Percentiles rank a stretch among this genome's conserved stretches.
These are phyloP conservation scores for Anomalospiza imberbis DNA, from an alignment of 2,797 vertebrate genomes.

Conservation along the genomic window DNA sequence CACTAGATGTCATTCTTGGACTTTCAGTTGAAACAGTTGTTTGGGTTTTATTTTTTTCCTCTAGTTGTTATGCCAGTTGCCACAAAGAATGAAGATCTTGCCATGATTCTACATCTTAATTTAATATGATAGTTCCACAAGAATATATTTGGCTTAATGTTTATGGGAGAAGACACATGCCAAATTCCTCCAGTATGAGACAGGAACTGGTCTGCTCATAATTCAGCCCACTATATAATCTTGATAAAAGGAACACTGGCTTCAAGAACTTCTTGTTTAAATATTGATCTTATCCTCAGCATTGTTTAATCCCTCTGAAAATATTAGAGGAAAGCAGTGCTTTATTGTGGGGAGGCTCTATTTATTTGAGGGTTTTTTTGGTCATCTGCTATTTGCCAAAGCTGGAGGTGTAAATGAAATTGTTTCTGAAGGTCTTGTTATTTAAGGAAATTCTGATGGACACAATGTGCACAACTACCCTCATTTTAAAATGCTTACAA, in stretches of 20 bases:
- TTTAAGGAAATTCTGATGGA: background rate
- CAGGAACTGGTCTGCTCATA: background rate
- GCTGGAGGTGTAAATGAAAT: background rate
- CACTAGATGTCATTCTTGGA: slow-evolving; percentile 64
- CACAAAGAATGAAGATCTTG: slow-evolving; percentile 3
- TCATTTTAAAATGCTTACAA: background rate
- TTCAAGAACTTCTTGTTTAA: slow-evolving; percentile 22
- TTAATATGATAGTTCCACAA: background rate
- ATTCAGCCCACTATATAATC: background rate
- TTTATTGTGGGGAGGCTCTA: background rate
- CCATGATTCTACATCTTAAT: background rate
- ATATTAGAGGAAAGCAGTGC: background rate
- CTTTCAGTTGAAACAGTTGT: background rate
- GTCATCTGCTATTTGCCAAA: background rate
- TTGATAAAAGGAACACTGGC: background rate
- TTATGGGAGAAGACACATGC: background rate
- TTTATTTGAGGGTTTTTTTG: background rate
- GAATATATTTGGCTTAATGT: background rate
- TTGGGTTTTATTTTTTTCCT: background rate
- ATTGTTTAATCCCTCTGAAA: background rate
- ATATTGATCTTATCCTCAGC: background rate
- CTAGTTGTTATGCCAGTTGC: background rate
- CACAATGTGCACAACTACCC: background rate
- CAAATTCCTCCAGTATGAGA: background rate
- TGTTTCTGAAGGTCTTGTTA: background rate